Base-by-base conservation (phyloP, 2,888 invertebrate genomes). In the Branchipolynoe longqiensis region DNA sequence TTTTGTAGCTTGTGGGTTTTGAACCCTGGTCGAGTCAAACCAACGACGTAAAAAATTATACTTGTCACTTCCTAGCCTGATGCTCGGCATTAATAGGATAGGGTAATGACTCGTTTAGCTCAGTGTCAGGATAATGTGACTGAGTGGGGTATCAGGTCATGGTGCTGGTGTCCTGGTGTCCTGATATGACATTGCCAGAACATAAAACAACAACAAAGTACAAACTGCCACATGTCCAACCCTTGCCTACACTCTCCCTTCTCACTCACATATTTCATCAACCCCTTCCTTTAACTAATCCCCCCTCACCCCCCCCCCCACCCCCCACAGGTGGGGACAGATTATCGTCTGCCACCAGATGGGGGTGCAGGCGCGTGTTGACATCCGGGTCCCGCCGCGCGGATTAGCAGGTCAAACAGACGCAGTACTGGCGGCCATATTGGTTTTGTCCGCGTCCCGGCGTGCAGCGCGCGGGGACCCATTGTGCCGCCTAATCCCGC, bases 341-440 rank as follows among this genome's bases (percentile, higher is more conserved):
- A 69, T 69, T 69, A 69, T 69, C 69, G 38, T 69, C 69, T 69
- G 69, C 69, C 69, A 78, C 22, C 78, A 78, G 78, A 78, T 78
- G 78, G 78, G n/a, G 69, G 36, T 33, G 69, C 33, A 33, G 69
- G 36, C 38, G 22, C 14, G n/a, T n/a, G n/a, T n/a, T 38, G 18
- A 36, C 69, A 69, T 69, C 69, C 69, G 69, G 69, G 69, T 14
- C 36, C 38, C 33, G 18, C 36, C 6, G 6, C 6, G 8, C 36
- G 78, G 74, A 78, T 78, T 78, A 78, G 78, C 28, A 78, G 48
- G 78, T 41, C 54, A 78, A 78, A 78, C 78, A 78, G 41, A 48
- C 41, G 54, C 48, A 41, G 48, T 78, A 78, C 48, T 78, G 78
- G 54, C 48, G 28, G 54, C 48, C 78, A 78, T 78, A 78, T 78